Evolutionary conservation across 2,888 invertebrate species (phyloP), one percentile per base, ranked within the genome.

Genomic region (Nomada ruficornis): DNA sequence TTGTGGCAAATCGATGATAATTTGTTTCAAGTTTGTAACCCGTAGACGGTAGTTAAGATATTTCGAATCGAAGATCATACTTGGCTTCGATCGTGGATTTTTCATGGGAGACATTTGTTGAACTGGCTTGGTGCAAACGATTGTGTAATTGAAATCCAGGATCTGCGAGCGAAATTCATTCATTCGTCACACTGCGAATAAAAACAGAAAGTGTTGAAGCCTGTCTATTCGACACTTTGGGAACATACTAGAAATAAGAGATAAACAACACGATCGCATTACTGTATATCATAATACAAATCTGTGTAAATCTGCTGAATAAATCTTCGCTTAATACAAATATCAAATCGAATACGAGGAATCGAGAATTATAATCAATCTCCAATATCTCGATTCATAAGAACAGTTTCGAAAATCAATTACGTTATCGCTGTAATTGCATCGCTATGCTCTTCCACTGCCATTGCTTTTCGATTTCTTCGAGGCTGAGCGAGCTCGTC

Each of bases 381-480:
- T 13, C 7, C 59, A 29, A 59, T 9, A 29, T 5, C 1, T 9
- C 59, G 29, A 55, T 23, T 20, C 55, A 55, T 10, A 11, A 20
- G 23, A 55, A 55, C 23, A 36, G 29, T 62, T 44, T 47, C 11
- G 44, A 15, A 50, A 64, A 23, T n/a, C 65, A 29, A 54, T 36
- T 55, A 23, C 15, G 2, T 63, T 44, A 55, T 55, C 54, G 26
- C 0, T 5, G 1, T 44, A 18, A 64, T 44, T 44, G 44, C 15
- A 72, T 72, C 64, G 72, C 20, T 29, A 64, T 29, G n/a, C 26
- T 18, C 5, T 29, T 29, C 18, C 44, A 47, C 23, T 29, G 2
- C 52, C 9, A 60, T 29, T 59, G 52, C 50, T 47, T 54, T 67
- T 5, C 52, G 36, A 73, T 60, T 77, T 47, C 52, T 20, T 15